These are phyloP conservation scores for Isoperla grammatica DNA, from an alignment of 2,888 invertebrate genomes.

Conservation along the genomic window DNA sequence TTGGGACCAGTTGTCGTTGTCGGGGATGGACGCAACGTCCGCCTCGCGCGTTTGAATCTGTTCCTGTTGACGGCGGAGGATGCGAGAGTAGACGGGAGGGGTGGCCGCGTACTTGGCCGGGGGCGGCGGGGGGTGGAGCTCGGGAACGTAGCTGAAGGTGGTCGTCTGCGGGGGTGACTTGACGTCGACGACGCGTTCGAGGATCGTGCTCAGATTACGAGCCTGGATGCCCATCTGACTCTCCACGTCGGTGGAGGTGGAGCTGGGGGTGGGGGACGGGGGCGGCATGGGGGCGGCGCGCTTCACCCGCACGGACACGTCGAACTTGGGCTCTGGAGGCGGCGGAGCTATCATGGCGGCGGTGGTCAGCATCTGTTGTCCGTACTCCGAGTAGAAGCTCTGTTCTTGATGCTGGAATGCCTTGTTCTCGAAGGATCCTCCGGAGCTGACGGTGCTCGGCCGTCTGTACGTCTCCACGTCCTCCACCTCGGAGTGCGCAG, in stretches of 20 bases:
- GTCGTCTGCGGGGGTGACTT: constrained; percentile 45
- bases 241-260: constrained; percentile 58
- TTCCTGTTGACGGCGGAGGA: constrained; percentile 44
- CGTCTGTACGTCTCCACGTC: constrained; percentile 47
- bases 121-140: constrained; percentile 56
- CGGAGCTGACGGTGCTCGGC: constrained; percentile 36
- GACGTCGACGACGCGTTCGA: constrained; percentile 64
- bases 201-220: constrained; percentile 66
- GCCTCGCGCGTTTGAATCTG: constrained; percentile 35
- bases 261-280: constrained; percentile 49
- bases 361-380: constrained; percentile 37
- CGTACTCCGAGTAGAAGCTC: constrained; percentile 63
- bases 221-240: constrained; percentile 62
- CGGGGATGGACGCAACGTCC: constrained; percentile 32
- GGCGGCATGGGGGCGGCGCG: constrained; percentile 72
- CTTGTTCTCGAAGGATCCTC: constrained; percentile 56
- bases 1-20: constrained; percentile 36
- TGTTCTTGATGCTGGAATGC: constrained; percentile 61
- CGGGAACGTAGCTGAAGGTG: constrained; percentile 66
- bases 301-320: constrained; percentile 80
- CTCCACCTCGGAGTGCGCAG: constrained; percentile 68
- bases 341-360: constrained; percentile 53
- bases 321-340: constrained; percentile 63
- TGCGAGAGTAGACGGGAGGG: constrained; percentile 64
- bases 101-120: constrained; percentile 56